phyloP scores from a whole-genome alignment of 2,888 invertebrate genomes.

The Apoderus coryli region DNA sequence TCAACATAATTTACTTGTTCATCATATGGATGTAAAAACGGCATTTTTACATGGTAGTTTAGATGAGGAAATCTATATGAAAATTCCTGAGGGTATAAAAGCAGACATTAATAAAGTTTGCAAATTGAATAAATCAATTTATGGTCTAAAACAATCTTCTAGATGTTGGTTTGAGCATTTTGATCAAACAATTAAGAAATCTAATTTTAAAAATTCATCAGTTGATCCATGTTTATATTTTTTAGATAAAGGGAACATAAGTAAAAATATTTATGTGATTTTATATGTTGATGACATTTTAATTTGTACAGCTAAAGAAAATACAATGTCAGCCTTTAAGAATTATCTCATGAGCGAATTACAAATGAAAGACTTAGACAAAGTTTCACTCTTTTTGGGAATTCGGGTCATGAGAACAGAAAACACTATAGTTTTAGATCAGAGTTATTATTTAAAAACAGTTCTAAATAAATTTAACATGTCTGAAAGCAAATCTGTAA shows the following conservation, averaged over 20 bases:
- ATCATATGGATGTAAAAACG: slow-evolving; percentile 16
- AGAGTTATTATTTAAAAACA: slow-evolving; percentile 1
- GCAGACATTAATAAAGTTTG: slow-evolving; percentile 20
- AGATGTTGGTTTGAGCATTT: too few species aligned
- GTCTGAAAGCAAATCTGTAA: slow-evolving; percentile 1
- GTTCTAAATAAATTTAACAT: slow-evolving; percentile 1
- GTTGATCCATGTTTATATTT: slow-evolving; percentile 17
- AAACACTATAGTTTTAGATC: neutral
- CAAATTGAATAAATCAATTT: slow-evolving; percentile 17
- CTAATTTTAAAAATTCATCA: too few species aligned
- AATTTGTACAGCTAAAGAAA: slow-evolving; percentile 8
- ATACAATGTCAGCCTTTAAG: slow-evolving; percentile 13
- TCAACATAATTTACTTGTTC: slow-evolving; percentile 9
- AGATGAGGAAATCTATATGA: too few species aligned
- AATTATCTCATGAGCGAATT: slow-evolving; percentile 9
- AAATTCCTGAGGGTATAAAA: too few species aligned
- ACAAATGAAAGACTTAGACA: slow-evolving; percentile 5
- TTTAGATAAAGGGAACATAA: slow-evolving; percentile 9
- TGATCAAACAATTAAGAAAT: too few species aligned
- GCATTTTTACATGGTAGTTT: slow-evolving; percentile 15
- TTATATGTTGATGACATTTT: slow-evolving; percentile 14
- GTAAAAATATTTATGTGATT: slow-evolving; percentile 13
- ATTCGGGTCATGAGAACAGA: neutral
- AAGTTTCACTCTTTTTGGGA: slow-evolving; percentile 1
- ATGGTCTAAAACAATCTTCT: slow-evolving; percentile 9